Evolutionary conservation across 2,888 invertebrate genomes (phyloP), one percentile per base, ranked within the genome.

Genomic region (Digitonthophagus gazella): DNA sequence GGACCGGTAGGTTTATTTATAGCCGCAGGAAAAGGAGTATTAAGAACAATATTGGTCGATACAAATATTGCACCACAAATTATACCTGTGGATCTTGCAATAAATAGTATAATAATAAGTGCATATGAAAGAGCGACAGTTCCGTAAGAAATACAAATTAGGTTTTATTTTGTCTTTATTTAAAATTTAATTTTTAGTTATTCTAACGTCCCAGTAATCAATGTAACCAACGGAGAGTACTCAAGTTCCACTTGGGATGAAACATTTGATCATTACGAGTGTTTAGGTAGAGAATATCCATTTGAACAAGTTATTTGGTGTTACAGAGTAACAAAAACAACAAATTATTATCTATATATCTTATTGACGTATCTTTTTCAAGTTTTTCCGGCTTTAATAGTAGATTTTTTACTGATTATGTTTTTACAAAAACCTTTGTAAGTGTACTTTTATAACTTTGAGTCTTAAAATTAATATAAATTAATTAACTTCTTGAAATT

Each of bases 241-340:
- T 56, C 16, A 56, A 20, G 95, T 65, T 90, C 91, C 0, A 97
- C n/a, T n/a, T 97, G 97, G 66, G 55, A 16, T 15, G 19, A 15
- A 15, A 5, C n/a, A 95, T 68, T 87, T 89, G 66, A 85, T 86
- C 70, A 90, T 2, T 16, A 91, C 77, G 85, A 84, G 72, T 69
- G 81, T 28, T 83, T 85, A 72, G 84, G 88, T 0, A 84, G 87
- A 66, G 87, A 89, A 76, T 88, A 89, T 75, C 93, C 93, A 0
- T 87, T 92, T 78, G 89, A 91, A 67, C 86, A 89, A 54, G 88
- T 90, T 20, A 85, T 93, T 0, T 91, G 94, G 89, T 91, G 90
- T 80, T 91, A 91, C 0, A 90, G 90, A 8, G 92, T 92, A 0
- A 86, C 87, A 0, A 82, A 89, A 0, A 90, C 91, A 74, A 86